Evolutionary conservation across 2,113 vertebrate species (phyloP).

Genomic region (Columbina picui): DNA sequence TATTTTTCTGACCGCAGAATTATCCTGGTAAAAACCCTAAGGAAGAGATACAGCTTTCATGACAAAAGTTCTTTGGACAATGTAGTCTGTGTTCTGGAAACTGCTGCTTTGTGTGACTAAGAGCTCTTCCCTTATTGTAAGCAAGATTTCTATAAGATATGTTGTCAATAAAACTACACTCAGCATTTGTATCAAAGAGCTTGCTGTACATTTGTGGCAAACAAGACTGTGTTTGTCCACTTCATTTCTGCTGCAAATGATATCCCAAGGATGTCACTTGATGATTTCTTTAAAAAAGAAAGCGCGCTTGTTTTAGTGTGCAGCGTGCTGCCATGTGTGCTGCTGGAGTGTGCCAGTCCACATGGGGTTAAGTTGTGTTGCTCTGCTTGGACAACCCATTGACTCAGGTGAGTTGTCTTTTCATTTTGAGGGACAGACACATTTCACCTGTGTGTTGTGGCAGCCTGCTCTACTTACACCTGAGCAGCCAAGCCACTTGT

Average conservation of each 20-base stretch:
- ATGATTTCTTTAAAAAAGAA: background rate
- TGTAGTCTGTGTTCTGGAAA: background rate
- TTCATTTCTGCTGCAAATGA: background rate
- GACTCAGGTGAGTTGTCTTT: background rate
- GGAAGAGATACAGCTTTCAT: background rate
- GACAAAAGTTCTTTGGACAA: background rate
- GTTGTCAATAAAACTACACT: background rate
- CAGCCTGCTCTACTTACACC: background rate
- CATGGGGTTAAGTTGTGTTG: background rate
- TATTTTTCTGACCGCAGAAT: conserved; percentile 23
- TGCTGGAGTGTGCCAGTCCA: background rate
- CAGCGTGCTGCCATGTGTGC: rapidly evolving
- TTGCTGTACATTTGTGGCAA: background rate
- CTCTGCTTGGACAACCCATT: background rate
- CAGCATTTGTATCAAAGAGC: background rate
- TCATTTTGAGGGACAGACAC: background rate
- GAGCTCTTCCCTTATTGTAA: background rate
- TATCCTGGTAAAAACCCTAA: background rate
- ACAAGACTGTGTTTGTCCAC: background rate
- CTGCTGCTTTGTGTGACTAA: background rate
- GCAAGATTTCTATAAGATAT: background rate
- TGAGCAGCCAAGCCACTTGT: background rate
- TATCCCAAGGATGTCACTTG: background rate
- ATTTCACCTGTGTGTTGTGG: background rate
- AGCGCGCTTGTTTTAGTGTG: background rate